phyloP scores from a whole-genome alignment of 92 coral and sea anemone genomes.

The Paragorgia papillata region DNA sequence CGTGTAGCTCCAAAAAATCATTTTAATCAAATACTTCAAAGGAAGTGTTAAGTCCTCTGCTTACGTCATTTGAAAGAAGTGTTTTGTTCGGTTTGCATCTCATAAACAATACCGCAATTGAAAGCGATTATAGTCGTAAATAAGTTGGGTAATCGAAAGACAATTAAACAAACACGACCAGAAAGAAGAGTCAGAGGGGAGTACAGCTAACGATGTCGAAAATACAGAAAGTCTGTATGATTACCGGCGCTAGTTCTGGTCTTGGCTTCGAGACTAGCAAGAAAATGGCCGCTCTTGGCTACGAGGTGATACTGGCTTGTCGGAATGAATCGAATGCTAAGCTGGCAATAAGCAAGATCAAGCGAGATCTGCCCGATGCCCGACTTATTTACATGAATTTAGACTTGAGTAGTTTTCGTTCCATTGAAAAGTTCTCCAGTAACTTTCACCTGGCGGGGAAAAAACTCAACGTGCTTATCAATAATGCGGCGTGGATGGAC shows the following conservation, averaged over 20 bases:
- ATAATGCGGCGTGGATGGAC: slow-evolving; percentile 51
- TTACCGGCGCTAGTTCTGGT: slow-evolving; percentile 63
- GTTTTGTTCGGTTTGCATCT: not conserved
- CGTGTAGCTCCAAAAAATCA: too few relatives aligned
- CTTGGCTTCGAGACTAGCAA: slow-evolving; percentile 58
- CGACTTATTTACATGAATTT: slow-evolving; percentile 55
- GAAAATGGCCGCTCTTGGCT: slow-evolving; percentile 59
- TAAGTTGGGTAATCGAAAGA: too few relatives aligned
- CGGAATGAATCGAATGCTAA: slow-evolving; percentile 38
- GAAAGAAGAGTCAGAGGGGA: not conserved
- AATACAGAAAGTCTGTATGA: slow-evolving; percentile 50
- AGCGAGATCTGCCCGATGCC: slow-evolving; percentile 46
- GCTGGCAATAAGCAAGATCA: slow-evolving; percentile 46
- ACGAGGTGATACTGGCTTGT: slow-evolving; percentile 58
- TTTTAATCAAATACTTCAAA: too few relatives aligned
- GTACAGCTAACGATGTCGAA: slow-evolving; percentile 3
- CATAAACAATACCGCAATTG: not conserved
- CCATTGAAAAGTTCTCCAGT: slow-evolving; percentile 50
- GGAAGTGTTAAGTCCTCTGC: too few relatives aligned
- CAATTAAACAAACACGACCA: not conserved
- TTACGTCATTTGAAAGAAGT: not conserved
- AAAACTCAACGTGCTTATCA: slow-evolving; percentile 48
- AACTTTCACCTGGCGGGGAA: slow-evolving; percentile 48
- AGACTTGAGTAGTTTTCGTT: slow-evolving; percentile 51
- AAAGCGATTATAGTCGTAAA: not conserved